These are phyloP conservation scores for Perognathus longimembris DNA, from an alignment of 2,113 vertebrate species.

Conservation along the genomic window DNA sequence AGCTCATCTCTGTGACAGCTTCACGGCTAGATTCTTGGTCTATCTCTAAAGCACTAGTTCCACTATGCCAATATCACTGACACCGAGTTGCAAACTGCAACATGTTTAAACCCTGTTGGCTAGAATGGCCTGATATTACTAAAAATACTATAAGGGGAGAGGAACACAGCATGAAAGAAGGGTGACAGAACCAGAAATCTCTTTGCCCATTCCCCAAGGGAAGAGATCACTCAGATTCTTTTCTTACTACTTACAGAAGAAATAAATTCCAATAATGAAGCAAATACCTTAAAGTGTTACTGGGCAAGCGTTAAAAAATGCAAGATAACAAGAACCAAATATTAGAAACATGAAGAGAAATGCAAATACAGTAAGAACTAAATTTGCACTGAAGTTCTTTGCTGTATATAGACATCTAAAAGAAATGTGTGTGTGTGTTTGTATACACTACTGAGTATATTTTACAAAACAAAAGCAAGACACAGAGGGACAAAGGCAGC, in stretches of 20 bases:
- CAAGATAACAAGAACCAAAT: constrained; percentile 90
- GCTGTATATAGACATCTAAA: constrained; percentile 79
- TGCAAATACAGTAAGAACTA: constrained; percentile 83
- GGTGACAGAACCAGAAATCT: neutral
- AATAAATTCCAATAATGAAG: constrained; percentile 86
- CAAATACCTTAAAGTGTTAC: constrained; percentile 94
- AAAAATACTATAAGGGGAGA: neutral
- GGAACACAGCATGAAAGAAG: neutral
- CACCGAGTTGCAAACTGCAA: neutral
- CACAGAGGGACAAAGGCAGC: constrained; percentile 91
- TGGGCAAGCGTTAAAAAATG: constrained; percentile 93
- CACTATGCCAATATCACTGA: neutral
- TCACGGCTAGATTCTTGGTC: neutral
- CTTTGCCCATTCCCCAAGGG: neutral
- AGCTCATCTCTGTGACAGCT: neutral
- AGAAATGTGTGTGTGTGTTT: constrained; percentile 14
- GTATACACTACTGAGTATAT: constrained; percentile 81
- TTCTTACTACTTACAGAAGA: constrained; percentile 86
- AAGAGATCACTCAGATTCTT: constrained; percentile 86
- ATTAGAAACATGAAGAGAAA: constrained; percentile 88
- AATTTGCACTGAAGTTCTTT: constrained; percentile 83
- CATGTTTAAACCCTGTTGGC: neutral
- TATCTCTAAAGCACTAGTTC: neutral
- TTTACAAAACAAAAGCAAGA: constrained; percentile 91
- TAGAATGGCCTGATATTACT: neutral